Evolutionary conservation across 2,888 invertebrate species (phyloP).

Genomic region (Xylophagus ater): DNA sequence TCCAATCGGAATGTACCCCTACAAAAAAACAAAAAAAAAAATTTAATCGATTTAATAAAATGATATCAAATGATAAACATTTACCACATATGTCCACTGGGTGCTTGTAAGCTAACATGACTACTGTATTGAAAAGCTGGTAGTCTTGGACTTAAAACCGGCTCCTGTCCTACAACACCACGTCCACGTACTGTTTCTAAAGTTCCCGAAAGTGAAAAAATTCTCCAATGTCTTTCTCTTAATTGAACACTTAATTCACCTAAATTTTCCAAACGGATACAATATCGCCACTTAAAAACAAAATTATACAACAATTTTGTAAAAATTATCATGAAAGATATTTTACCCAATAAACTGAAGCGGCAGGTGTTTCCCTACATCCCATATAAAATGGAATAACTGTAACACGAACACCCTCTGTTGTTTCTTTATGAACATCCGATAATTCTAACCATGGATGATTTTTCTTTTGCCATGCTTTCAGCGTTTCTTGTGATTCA

Average conservation of each 20-base stretch:
- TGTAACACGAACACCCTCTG: conserved; percentile 89
- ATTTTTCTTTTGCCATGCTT: conserved; percentile 95
- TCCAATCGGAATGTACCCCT: conserved; percentile 97
- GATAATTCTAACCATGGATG: conserved; percentile 94
- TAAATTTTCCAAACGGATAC: conserved; percentile 91
- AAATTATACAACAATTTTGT: background rate
- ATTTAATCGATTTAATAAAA: background rate
- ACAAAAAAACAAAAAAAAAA: conserved; percentile 21
- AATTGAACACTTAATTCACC: conserved; percentile 82
- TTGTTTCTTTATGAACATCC: conserved; percentile 94
- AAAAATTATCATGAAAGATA: background rate
- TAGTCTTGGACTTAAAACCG: conserved; percentile 70
- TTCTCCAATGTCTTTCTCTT: conserved; percentile 95
- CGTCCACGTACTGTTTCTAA: conserved; percentile 88
- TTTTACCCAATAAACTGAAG: conserved; percentile 69
- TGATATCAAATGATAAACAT: background rate
- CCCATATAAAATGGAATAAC: conserved; percentile 99
- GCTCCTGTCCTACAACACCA: conserved; percentile 96
- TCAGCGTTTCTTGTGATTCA: conserved; percentile 75
- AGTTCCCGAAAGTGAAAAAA: conserved; percentile 88
- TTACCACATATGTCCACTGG: conserved; percentile 70
- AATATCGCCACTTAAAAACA: conserved; percentile 81
- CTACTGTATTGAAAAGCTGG: conserved; percentile 98
- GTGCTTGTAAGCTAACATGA: conserved; percentile 92
- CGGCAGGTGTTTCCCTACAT: conserved; percentile 79